These are phyloP conservation scores for Sphaerophoria rueppellii DNA, from an alignment of 2,888 invertebrate species.

Conservation along the genomic window DNA sequence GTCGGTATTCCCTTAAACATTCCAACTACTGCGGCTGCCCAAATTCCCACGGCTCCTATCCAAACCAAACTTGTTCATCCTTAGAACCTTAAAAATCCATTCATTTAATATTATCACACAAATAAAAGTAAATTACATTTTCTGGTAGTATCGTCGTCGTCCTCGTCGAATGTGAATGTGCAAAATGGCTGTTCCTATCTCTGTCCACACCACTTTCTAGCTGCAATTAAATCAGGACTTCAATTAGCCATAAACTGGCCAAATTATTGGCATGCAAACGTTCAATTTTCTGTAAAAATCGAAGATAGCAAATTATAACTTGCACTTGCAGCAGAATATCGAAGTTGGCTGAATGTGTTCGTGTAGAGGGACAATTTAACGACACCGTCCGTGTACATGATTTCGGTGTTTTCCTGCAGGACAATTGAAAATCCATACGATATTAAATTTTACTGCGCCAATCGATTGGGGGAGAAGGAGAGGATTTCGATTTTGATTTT, in stretches of 20 bases:
- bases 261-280: constrained; percentile 67
- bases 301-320: constrained; percentile 57
- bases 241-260: constrained; percentile 70
- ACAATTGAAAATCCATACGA: constrained; percentile 61
- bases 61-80: background rate
- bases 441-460: constrained; percentile 61
- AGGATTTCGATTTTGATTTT: background rate
- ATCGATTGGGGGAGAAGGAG: constrained; percentile 55
- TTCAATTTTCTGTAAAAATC: constrained; percentile 48
- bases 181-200: background rate
- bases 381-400: background rate
- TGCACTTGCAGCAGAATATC: background rate
- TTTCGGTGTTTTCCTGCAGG: constrained; percentile 45
- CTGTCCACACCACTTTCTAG: constrained; percentile 40
- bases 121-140: background rate
- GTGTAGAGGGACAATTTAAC: background rate
- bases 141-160: too few species aligned
- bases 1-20: too few species aligned
- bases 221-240: constrained; percentile 70
- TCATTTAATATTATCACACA: constrained; percentile 15
- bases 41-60: background rate
- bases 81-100: constrained; percentile 3
- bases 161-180: background rate
- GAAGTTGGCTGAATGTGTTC: background rate
- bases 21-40: background rate